A percentile compares a stretch with the other conserved stretches of the same genome.
These are phyloP conservation scores for Auanema sp. DNA, from an alignment of 2,888 invertebrate genomes.

Conservation along the genomic window DNA sequence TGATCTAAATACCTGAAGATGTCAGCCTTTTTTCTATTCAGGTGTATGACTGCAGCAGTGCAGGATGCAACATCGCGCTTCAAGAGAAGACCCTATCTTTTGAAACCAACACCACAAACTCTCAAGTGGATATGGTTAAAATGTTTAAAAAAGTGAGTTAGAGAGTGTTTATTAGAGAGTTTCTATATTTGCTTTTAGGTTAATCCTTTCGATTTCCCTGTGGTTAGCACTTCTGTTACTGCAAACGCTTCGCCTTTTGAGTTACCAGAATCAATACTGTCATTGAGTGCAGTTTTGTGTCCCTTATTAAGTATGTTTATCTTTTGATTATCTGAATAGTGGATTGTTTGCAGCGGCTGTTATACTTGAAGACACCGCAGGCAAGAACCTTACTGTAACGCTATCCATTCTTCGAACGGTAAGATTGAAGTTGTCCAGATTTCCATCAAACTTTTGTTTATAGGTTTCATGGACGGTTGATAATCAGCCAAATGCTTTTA, in stretches of 20 bases:
- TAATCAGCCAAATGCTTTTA: constrained; percentile 37
- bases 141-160: too few species aligned
- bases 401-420: constrained; percentile 27
- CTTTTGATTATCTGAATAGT: not conserved
- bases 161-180: too few species aligned
- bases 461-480: constrained; percentile 19
- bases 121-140: too few species aligned
- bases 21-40: too few species aligned
- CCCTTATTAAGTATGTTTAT: constrained; percentile 28
- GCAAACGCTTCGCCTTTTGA: constrained; percentile 39
- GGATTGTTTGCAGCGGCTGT: constrained; percentile 23
- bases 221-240: constrained; percentile 23
- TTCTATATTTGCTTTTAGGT: not conserved
- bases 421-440: not conserved
- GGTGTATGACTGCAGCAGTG: too few species aligned
- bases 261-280: constrained; percentile 34
- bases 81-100: too few species aligned
- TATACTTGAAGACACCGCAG: constrained; percentile 32
- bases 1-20: too few species aligned
- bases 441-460: not conserved
- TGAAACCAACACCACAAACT: too few species aligned
- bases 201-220: constrained; percentile 35
- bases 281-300: constrained; percentile 27
- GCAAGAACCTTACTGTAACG: constrained; percentile 25
- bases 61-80: too few species aligned